phyloP scores from a whole-genome alignment of 2,113 vertebrate genomes.

The Lichenostomus cassidix region DNA sequence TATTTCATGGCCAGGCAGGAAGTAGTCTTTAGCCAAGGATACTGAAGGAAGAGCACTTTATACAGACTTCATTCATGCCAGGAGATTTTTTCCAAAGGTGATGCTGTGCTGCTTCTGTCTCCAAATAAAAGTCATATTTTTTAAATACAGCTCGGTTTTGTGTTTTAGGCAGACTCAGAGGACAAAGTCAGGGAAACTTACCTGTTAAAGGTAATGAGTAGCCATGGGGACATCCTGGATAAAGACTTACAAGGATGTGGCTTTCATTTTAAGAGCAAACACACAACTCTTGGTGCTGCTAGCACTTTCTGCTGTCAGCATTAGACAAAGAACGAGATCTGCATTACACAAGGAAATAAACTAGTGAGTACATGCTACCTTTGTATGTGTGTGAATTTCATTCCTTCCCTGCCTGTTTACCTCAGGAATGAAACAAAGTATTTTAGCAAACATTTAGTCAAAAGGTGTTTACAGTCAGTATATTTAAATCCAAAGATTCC shows the following conservation, averaged over 20 bases:
- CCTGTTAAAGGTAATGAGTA: not conserved
- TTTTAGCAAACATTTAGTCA: not conserved
- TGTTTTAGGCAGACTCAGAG: not conserved
- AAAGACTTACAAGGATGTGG: not conserved
- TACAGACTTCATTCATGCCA: not conserved
- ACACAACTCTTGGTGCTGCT: not conserved
- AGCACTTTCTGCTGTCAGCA: not conserved
- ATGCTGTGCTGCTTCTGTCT: not conserved
- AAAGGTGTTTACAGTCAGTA: not conserved
- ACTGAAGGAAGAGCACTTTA: not conserved
- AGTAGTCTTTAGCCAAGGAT: not conserved
- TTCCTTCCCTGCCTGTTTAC: not conserved
- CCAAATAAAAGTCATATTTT: not conserved
- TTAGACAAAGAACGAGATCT: not conserved
- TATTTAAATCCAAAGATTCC: not conserved
- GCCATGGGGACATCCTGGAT: not conserved
- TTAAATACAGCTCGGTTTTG: accelerated
- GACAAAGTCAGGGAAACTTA: not conserved
- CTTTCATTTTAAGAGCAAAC: not conserved
- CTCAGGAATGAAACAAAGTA: not conserved
- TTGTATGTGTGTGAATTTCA: not conserved
- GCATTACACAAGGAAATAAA: not conserved
- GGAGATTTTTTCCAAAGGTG: not conserved
- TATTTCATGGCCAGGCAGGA: not conserved
- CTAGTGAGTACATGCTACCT: not conserved